Percentiles rank a stretch among this genome's conserved stretches.
phyloP scores from a whole-genome alignment of 2,888 invertebrate species.

The Dryobota labecula region DNA sequence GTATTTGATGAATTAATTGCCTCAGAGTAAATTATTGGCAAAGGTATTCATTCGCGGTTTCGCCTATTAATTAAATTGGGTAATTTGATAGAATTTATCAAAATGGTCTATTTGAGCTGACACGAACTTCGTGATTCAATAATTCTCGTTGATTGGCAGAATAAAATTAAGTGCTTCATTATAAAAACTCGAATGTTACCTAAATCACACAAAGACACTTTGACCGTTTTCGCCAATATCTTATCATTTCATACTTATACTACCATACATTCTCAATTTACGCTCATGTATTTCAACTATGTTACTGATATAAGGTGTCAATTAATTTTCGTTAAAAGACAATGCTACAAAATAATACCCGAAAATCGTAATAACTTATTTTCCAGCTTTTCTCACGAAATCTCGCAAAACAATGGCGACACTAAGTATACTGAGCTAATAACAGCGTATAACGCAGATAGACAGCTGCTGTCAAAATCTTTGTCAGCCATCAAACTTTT shows the following conservation, averaged over 20 bases:
- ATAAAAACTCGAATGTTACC: neutral
- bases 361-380: neutral
- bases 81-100: conserved; percentile 67
- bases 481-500: conserved; percentile 76
- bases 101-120: conserved; percentile 51
- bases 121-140: conserved; percentile 31
- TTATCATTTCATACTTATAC: no score
- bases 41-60: conserved; percentile 74
- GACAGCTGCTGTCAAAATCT: conserved; percentile 71
- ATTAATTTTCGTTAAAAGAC: neutral
- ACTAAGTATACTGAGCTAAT: conserved; percentile 60
- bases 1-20: conserved; percentile 73
- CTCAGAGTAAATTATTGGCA: conserved; percentile 69
- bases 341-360: neutral
- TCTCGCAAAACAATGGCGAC: conserved; percentile 45
- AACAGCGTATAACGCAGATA: conserved; percentile 59
- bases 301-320: neutral
- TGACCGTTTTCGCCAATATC: neutral
- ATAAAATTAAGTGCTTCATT: conserved; percentile 1
- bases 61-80: conserved; percentile 70
- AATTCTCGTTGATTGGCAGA: conserved; percentile 43
- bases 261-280: neutral
- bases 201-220: neutral
- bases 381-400: conserved; percentile 12
- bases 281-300: neutral